Evolutionary conservation across 2,888 invertebrate genomes (phyloP).

Genomic region (Aelia acuminata): DNA sequence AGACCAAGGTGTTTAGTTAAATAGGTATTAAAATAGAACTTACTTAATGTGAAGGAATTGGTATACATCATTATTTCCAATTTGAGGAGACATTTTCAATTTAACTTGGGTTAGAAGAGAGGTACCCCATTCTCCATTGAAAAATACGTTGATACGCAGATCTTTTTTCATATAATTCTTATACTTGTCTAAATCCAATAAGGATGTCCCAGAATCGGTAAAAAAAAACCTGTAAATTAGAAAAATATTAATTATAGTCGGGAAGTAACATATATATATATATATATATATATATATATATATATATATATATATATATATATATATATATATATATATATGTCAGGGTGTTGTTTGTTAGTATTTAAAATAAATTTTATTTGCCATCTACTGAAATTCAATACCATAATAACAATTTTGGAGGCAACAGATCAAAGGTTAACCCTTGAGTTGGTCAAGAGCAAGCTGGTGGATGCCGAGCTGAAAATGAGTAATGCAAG

Average conservation of each 20-base stretch:
- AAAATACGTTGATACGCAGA: slow-evolving; percentile 50
- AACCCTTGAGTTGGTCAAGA: too few relatives aligned
- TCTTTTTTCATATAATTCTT: slow-evolving; percentile 55
- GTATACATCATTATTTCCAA: slow-evolving; percentile 1
- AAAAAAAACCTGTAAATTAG: slow-evolving; percentile 57
- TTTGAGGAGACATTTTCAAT: neutral
- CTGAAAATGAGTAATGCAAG: too few relatives aligned
- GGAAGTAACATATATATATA: neutral
- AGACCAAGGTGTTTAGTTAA: too few relatives aligned
- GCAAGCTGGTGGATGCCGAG: too few relatives aligned
- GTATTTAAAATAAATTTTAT: too few relatives aligned
- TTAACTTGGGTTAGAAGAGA: neutral
- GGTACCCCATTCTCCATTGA: slow-evolving; percentile 58
- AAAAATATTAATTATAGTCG: neutral
- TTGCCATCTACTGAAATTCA: too few relatives aligned
- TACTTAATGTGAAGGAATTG: slow-evolving; percentile 46
- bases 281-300: too few relatives aligned
- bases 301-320: too few relatives aligned
- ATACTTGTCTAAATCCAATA: slow-evolving; percentile 54
- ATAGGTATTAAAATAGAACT: neutral
- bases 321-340: too few relatives aligned
- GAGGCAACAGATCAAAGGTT: too few relatives aligned
- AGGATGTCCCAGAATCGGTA: slow-evolving; percentile 40
- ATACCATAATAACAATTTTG: too few relatives aligned
- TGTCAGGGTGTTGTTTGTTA: too few relatives aligned